Evolutionary conservation across 2,113 vertebrate species (phyloP).

Genomic region (Salvelinus alpinus): DNA sequence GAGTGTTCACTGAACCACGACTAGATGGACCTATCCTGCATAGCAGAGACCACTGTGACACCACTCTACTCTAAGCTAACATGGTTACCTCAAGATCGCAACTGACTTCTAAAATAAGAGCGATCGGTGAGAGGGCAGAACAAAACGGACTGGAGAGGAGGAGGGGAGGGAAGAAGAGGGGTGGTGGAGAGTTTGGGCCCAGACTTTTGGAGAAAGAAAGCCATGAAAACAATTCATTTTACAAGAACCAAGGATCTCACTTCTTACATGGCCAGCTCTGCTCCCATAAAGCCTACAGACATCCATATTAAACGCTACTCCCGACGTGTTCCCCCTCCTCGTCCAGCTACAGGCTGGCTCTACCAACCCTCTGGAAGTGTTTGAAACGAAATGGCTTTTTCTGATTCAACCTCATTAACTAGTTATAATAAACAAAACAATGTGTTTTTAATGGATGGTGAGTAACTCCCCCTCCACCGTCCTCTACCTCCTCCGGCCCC

Average conservation of each 20-base stretch:
- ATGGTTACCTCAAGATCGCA: not conserved
- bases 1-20: not conserved
- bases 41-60: not conserved
- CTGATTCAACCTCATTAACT: conserved; percentile 69
- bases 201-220: conserved; percentile 50
- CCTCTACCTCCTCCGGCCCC: not conserved
- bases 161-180: conserved; percentile 7
- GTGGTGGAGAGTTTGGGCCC: conserved; percentile 38
- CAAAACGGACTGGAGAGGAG: not conserved
- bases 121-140: not conserved
- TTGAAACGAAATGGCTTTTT: conserved; percentile 59
- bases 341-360: conserved; percentile 50
- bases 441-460: conserved; percentile 66
- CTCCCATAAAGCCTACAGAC: conserved; percentile 66
- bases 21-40: not conserved
- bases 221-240: conserved; percentile 58
- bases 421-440: conserved; percentile 73
- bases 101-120: not conserved
- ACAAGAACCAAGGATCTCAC: conserved; percentile 59
- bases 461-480: conserved; percentile 22
- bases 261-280: conserved; percentile 56
- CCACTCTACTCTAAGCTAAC: too few species aligned
- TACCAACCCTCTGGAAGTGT: conserved; percentile 58
- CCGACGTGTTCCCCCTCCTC: conserved; percentile 25
- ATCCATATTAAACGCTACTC: conserved; percentile 62